Percentiles rank a stretch among this genome's conserved stretches.
phyloP scores from a whole-genome alignment of 2,797 vertebrate species.

The Podarcis siculus region DNA sequence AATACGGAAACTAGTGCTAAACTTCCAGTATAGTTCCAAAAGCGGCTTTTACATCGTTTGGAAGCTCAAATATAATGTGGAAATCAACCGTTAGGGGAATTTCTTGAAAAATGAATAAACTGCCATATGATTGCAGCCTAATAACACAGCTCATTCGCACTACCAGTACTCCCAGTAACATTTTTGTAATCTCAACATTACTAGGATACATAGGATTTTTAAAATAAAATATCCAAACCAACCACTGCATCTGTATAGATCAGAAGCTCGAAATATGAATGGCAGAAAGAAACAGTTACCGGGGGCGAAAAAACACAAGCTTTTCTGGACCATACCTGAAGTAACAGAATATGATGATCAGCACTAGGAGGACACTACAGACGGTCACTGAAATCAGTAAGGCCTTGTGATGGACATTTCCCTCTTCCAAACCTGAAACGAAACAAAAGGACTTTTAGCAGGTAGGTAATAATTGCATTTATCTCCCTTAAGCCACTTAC shows the following conservation, averaged over 20 bases:
- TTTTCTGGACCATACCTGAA: constrained; percentile 82
- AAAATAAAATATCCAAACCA: background rate
- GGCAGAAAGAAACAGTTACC: background rate
- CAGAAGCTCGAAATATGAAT: background rate
- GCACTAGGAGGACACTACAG: constrained; percentile 84
- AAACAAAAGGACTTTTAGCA: constrained; percentile 6
- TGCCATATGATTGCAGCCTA: background rate
- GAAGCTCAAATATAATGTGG: too few relatives aligned
- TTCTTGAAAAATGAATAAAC: too few relatives aligned
- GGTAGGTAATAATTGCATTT: background rate
- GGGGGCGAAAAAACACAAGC: background rate
- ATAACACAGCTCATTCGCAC: background rate
- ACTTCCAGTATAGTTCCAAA: too few relatives aligned
- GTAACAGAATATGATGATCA: constrained; percentile 90
- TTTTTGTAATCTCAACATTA: background rate
- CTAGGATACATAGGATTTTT: background rate
- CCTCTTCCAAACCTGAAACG: constrained; percentile 86
- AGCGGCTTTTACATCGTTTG: too few relatives aligned
- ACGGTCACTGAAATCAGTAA: constrained; percentile 88
- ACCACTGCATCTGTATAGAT: background rate
- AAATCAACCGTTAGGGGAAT: too few relatives aligned
- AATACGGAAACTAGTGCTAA: too few relatives aligned
- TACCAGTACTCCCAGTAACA: background rate
- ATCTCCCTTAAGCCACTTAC: background rate
- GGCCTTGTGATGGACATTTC: constrained; percentile 87